Conservation (phyloP, 2,113 vertebrate genomes). For the Bubo bubo region DNA sequence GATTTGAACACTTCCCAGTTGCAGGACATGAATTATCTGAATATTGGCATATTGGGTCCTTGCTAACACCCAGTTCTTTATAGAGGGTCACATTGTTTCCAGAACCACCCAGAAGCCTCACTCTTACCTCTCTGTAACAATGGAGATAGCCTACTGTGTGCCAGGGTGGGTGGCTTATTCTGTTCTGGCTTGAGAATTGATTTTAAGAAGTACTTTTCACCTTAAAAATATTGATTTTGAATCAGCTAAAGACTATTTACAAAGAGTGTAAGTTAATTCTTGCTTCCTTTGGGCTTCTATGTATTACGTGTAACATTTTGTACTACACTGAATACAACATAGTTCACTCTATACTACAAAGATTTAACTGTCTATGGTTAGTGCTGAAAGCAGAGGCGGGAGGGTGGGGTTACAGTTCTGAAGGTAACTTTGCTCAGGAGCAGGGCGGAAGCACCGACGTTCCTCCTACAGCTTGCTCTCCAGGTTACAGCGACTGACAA, state of each 20-base stretch:
- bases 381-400: fast-evolving
- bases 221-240: not conserved
- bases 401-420: not conserved
- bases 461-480: not conserved
- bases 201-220: not conserved
- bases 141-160: not conserved
- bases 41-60: not conserved
- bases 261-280: not conserved
- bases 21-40: not conserved
- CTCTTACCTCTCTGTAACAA: not conserved
- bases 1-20: not conserved
- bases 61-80: not conserved
- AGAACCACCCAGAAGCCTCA: not conserved
- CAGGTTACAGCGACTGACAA: not conserved
- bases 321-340: not conserved
- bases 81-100: not conserved
- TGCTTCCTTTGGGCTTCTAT: not conserved
- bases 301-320: not conserved
- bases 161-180: not conserved
- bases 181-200: not conserved
- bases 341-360: not conserved
- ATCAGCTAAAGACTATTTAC: not conserved
- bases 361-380: not conserved
- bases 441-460: fast-evolving
- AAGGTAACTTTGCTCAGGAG: not conserved